Evolutionary conservation across 1,140 invertebrate genomes (phyloP), one percentile per base, ranked within the genome.

Genomic region (Popillia japonica): DNA sequence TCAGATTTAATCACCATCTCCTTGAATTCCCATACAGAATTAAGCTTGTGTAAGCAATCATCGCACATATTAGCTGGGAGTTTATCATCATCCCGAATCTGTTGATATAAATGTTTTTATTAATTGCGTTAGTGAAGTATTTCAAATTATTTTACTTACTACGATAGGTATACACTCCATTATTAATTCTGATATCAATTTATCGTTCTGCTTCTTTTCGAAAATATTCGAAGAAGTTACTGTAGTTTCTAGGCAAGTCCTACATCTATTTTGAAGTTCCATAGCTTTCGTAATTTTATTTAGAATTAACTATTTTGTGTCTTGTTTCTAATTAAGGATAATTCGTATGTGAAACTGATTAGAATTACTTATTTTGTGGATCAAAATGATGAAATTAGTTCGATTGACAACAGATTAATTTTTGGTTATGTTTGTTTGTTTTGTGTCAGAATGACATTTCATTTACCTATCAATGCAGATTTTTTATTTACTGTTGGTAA

Each of bases 161-260:
- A 17, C 17, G n/a, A 55, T 17, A 17, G 48, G 6, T 55, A 55
- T n/a, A 17, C 48, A 55, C 0, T 55, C 48, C 48, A 55, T 55
- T 55, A 55, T 55, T 17, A 55, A 55, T 55, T 55, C 61, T 3
- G 61, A 68, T 68, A 68, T 68, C 9, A 68, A 6, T 27, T 68
- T 68, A 20, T 68, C 22, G 22, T 68, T 68, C 8, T 27, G 27
- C 6, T 4, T 27, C 2, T 6, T 7, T 3, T 68, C 11, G 27
- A 68, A 68, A 11, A 68, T 68, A 68, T 68, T 68, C 22, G 9
- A 68, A 27, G 11, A 68, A 27, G 8, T 68, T 68, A 0, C 22
- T 11, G 7, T 23, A 2, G 61, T 8, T 27, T 68, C 27, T 27
- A 68, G 14, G 61, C 61, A 68, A 68, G 61, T 68, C 22, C 61